Conservation (phyloP, 2,113 vertebrate species). For the Dissostichus mawsoni region DNA sequence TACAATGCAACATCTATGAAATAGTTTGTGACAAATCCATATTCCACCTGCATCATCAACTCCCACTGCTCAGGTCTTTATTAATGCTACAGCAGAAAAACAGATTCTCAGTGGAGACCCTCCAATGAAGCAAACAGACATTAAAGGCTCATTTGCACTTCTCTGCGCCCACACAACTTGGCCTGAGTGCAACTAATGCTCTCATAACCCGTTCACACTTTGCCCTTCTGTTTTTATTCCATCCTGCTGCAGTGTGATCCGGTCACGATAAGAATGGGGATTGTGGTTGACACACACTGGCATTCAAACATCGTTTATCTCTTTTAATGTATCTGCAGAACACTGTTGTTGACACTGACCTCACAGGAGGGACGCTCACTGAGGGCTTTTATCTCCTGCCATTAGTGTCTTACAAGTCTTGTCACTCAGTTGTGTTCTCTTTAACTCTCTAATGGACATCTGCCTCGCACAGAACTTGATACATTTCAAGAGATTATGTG, state of each 20-base stretch:
- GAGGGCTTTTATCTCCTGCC: slow-evolving; percentile 1
- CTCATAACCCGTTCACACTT: slow-evolving; percentile 39
- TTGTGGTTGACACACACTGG: neutral
- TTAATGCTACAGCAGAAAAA: neutral
- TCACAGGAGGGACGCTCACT: neutral
- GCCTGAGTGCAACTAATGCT: slow-evolving; percentile 28
- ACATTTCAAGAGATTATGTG: neutral
- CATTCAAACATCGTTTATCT: slow-evolving; percentile 7
- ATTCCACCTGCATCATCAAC: neutral
- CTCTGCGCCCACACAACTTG: slow-evolving; percentile 56
- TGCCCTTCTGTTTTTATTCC: slow-evolving; percentile 12
- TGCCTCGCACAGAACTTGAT: neutral
- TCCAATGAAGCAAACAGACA: slow-evolving; percentile 29
- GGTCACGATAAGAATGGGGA: slow-evolving; percentile 2
- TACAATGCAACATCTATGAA: slow-evolving; percentile 14
- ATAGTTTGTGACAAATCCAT: slow-evolving; percentile 5
- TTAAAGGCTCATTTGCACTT: slow-evolving; percentile 41
- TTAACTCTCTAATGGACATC: neutral
- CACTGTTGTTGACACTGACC: slow-evolving; percentile 18
- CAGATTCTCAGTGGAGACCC: slow-evolving; percentile 12
- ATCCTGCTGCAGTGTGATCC: neutral
- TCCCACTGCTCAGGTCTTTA: neutral
- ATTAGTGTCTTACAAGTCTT: neutral
- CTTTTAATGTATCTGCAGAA: neutral
- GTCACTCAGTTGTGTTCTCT: slow-evolving; percentile 1